phyloP scores from a whole-genome alignment of 2,797 vertebrate species.

The Ceryle rudis region DNA sequence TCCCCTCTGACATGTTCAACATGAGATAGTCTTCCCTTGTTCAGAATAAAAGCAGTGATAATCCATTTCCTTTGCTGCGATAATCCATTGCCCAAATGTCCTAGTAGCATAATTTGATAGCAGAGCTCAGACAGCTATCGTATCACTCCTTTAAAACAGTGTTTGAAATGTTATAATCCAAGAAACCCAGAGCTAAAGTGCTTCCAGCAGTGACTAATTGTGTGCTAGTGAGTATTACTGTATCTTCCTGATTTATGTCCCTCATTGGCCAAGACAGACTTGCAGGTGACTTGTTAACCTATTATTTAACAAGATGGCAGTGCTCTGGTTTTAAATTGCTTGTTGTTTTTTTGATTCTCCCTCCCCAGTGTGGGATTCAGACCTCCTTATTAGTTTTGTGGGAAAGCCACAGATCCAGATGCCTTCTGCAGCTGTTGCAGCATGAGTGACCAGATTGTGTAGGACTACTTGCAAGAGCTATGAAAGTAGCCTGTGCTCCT shows the following conservation, averaged over 20 bases:
- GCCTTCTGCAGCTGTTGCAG: background rate
- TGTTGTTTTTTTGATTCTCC: background rate
- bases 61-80: constrained; percentile 43
- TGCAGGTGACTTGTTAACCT: background rate
- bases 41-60: constrained; percentile 14
- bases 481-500: background rate
- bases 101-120: constrained; percentile 29
- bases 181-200: constrained; percentile 40
- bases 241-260: background rate
- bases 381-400: background rate
- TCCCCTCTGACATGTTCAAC: background rate
- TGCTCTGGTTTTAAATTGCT: background rate
- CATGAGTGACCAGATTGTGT: background rate
- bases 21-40: background rate
- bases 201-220: constrained; percentile 25
- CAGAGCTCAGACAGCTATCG: background rate
- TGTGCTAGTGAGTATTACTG: background rate
- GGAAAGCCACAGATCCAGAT: background rate
- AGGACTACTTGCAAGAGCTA: background rate
- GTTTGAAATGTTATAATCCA: background rate
- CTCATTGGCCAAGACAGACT: background rate
- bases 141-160: background rate
- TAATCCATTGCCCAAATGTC: constrained; percentile 10
- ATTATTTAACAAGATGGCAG: background rate
- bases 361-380: background rate